Conservation (phyloP, 2,888 invertebrate genomes). For the Elegia similella region DNA sequence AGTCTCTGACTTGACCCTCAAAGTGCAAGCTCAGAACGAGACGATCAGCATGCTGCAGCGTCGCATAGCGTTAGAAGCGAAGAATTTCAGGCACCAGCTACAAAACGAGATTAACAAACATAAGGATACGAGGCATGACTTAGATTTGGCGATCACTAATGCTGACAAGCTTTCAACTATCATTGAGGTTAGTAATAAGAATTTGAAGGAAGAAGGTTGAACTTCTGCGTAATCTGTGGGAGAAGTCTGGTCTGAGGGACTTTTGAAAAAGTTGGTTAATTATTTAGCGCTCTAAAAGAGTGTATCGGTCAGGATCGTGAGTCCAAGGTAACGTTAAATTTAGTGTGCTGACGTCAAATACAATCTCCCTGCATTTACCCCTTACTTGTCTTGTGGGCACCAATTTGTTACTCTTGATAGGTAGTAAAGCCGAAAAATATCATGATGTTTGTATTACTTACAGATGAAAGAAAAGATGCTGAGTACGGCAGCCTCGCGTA, state of each 20-base stretch:
- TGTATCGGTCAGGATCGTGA: too few species aligned
- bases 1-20: constrained; percentile 77
- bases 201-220: too few species aligned
- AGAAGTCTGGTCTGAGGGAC: too few species aligned
- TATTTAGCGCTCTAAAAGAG: too few species aligned
- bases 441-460: constrained; percentile 6
- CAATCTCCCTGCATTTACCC: too few species aligned
- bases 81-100: constrained; percentile 87
- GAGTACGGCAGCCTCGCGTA: constrained; percentile 55
- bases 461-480: constrained; percentile 75
- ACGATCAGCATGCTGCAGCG: constrained; percentile 84
- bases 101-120: constrained; percentile 86
- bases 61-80: constrained; percentile 86
- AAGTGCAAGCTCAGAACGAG: constrained; percentile 83
- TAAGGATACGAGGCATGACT: constrained; percentile 85
- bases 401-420: too few species aligned
- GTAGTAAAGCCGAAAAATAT: neutral
- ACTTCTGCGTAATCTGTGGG: too few species aligned
- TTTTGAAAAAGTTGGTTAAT: too few species aligned
- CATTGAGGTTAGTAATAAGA: constrained; percentile 72
- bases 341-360: too few species aligned
- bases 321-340: too few species aligned
- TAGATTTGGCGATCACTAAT: constrained; percentile 83
- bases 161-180: constrained; percentile 82
- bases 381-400: too few species aligned